These are phyloP conservation scores for Sebastiscus albofasciatus DNA, from an alignment of 2,797 vertebrate species.

Conservation along the genomic window DNA sequence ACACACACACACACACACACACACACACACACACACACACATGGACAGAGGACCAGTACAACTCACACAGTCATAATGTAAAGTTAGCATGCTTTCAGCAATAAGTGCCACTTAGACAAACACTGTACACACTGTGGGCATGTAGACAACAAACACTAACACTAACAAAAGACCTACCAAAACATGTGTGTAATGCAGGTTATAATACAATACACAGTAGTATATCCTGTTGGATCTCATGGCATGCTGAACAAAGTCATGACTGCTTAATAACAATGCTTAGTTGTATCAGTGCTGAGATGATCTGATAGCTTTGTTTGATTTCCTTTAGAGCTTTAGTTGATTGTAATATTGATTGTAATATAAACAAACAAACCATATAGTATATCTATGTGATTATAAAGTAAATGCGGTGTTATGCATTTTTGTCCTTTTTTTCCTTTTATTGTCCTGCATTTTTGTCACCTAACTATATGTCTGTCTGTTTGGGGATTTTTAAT, in stretches of 20 bases:
- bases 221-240: neutral
- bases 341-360: neutral
- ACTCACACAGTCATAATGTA: neutral
- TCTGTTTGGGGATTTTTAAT: slow-evolving; percentile 30
- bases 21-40: no score
- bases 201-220: neutral
- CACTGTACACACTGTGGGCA: slow-evolving; percentile 54
- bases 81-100: neutral
- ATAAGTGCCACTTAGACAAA: neutral
- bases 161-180: slow-evolving; percentile 56
- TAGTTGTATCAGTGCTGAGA: slow-evolving; percentile 1
- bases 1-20: neutral
- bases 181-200: slow-evolving; percentile 16
- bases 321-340: neutral
- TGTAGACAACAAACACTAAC: slow-evolving; percentile 47
- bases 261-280: neutral
- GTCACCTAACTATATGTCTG: slow-evolving; percentile 14
- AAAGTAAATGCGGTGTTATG: slow-evolving; percentile 1
- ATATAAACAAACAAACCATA: neutral
- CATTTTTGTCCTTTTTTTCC: neutral
- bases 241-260: neutral
- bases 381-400: neutral
- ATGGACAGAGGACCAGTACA: neutral
- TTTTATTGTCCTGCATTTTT: neutral
- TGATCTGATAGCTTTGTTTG: slow-evolving; percentile 22